Conservation (phyloP, 2,113 vertebrate genomes). For the Stictonetta naevosa region DNA sequence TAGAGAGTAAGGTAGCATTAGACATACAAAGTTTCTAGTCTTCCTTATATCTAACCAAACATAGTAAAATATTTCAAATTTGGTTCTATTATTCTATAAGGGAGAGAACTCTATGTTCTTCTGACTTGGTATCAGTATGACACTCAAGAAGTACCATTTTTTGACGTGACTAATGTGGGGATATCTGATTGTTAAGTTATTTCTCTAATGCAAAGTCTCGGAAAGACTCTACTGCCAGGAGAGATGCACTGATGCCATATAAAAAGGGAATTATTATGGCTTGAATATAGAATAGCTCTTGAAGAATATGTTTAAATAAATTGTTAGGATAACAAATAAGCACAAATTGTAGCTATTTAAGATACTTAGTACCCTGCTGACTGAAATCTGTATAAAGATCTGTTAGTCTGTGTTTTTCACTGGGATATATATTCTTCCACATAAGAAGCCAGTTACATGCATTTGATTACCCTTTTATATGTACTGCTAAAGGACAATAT, state of each 20-base stretch:
- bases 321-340: background rate
- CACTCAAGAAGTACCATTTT: conserved; percentile 9
- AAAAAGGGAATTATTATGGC: conserved; percentile 6
- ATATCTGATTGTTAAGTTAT: conserved; percentile 26
- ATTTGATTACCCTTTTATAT: background rate
- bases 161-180: conserved; percentile 17
- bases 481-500: background rate
- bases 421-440: background rate
- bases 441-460: background rate
- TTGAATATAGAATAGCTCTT: background rate
- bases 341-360: conserved; percentile 10
- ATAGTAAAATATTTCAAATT: no score
- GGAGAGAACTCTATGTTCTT: no score
- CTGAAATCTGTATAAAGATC: background rate
- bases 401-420: conserved; percentile 18
- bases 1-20: no score
- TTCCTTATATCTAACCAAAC: no score
- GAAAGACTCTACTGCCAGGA: background rate
- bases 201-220: conserved; percentile 22
- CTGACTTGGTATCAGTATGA: background rate
- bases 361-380: background rate
- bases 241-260: background rate
- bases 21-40: no score
- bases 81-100: no score
- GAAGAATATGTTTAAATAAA: conserved; percentile 13